phyloP scores from a whole-genome alignment of 2,888 invertebrate genomes.

The Drosophila formosana region DNA sequence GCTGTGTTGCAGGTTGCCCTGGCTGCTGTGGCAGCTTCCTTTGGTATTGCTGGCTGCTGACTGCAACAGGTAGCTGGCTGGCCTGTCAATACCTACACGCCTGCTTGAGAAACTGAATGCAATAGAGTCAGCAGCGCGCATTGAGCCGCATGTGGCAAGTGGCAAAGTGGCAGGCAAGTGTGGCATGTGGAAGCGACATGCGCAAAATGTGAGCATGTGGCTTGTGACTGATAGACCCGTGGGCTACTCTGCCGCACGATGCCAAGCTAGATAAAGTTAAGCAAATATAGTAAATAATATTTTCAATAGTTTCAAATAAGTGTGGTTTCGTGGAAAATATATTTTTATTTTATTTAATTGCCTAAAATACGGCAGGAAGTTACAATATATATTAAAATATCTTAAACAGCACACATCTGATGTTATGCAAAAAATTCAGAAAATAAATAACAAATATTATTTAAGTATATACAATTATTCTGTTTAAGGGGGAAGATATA shows the following conservation, averaged over 20 bases:
- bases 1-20: slow-evolving; percentile 33
- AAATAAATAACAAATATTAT: no score
- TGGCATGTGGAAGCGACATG: slow-evolving; percentile 46
- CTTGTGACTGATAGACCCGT: slow-evolving; percentile 50
- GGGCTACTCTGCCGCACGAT: slow-evolving; percentile 33
- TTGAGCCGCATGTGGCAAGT: slow-evolving; percentile 62
- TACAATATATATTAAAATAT: no score
- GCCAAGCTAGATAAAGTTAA: slow-evolving; percentile 3
- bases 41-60: slow-evolving; percentile 24
- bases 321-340: no score
- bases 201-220: slow-evolving; percentile 9
- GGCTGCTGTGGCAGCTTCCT: slow-evolving; percentile 45
- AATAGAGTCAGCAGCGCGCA: slow-evolving; percentile 38
- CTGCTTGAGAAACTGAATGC: slow-evolving; percentile 61
- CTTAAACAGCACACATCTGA: no score
- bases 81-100: slow-evolving; percentile 78
- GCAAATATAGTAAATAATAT: not conserved
- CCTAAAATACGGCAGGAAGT: no score
- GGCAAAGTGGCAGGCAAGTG: slow-evolving; percentile 34
- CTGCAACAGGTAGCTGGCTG: slow-evolving; percentile 73
- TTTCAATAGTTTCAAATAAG: not conserved
- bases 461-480: no score
- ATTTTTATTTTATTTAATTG: no score
- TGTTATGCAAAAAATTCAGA: no score
- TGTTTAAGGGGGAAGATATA: no score